Percentiles rank a stretch among this genome's conserved stretches.
phyloP scores from a whole-genome alignment of 1,140 invertebrate species.

The Caenorhabditis inopinata region DNA sequence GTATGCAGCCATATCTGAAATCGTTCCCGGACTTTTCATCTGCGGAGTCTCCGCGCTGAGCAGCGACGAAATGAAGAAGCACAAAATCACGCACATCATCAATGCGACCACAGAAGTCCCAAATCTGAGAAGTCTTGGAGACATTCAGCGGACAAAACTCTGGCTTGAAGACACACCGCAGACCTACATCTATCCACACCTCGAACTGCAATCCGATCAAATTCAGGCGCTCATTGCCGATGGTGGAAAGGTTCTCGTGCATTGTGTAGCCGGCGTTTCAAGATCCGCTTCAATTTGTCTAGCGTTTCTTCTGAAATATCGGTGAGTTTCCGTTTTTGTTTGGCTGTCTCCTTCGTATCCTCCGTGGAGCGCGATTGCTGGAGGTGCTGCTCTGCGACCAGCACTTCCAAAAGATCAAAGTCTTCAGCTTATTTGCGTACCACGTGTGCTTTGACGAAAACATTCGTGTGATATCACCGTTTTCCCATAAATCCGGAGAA shows the following conservation, averaged over 20 bases:
- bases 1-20: conserved; percentile 61
- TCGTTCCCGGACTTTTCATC: conserved; percentile 60
- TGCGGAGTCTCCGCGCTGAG: conserved; percentile 59
- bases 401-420: too few species aligned
- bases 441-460: too few species aligned
- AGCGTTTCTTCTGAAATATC: conserved; percentile 83
- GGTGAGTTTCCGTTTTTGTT: conserved; percentile 50
- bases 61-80: conserved; percentile 57
- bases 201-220: conserved; percentile 76
- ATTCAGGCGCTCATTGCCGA: conserved; percentile 65
- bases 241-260: conserved; percentile 76
- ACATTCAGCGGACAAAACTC: conserved; percentile 73
- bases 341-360: neutral
- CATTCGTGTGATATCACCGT: neutral
- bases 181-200: conserved; percentile 74
- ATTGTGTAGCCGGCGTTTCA: conserved; percentile 84
- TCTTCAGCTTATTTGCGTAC: too few species aligned
- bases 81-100: conserved; percentile 74
- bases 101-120: conserved; percentile 79
- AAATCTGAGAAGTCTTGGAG: conserved; percentile 69
- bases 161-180: conserved; percentile 73
- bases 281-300: conserved; percentile 81
- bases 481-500: neutral
- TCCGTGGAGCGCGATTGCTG: too few species aligned
- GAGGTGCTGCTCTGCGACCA: too few species aligned